Evolutionary conservation across 2,888 invertebrate genomes (phyloP).

Genomic region (Calliopum simillimum): DNA sequence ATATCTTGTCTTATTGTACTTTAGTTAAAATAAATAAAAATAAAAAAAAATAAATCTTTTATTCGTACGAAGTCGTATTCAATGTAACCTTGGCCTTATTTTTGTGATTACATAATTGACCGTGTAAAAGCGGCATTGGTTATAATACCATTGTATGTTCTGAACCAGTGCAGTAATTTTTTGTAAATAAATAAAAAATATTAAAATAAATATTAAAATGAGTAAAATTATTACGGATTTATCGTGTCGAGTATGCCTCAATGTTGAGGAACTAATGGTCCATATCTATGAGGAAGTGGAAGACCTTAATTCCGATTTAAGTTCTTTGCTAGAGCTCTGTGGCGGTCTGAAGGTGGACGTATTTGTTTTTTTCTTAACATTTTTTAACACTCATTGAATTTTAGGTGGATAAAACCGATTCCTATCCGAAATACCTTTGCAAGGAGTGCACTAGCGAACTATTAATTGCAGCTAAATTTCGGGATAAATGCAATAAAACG

Average conservation of each 20-base stretch:
- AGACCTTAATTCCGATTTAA: constrained; percentile 56
- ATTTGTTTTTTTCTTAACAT: background rate
- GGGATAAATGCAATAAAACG: constrained; percentile 58
- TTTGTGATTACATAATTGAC: no score
- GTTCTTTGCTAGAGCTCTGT: constrained; percentile 55
- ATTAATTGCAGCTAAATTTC: constrained; percentile 60
- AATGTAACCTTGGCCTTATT: no score
- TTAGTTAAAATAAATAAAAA: no score
- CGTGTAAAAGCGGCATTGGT: no score
- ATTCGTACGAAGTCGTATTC: no score
- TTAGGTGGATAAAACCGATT: constrained; percentile 55
- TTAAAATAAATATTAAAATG: constrained; percentile 48
- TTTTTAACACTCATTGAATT: background rate
- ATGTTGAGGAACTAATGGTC: constrained; percentile 58
- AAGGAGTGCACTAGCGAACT: constrained; percentile 62
- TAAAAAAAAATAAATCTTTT: no score
- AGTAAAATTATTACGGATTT: constrained; percentile 48
- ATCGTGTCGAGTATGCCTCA: constrained; percentile 60
- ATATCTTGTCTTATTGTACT: no score
- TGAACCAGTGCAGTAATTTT: no score
- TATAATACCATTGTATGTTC: no score
- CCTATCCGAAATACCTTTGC: constrained; percentile 61
- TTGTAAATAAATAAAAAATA: no score
- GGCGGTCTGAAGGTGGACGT: constrained; percentile 50
- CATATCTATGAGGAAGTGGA: constrained; percentile 61